These are phyloP conservation scores for Bombylius discolor DNA, from an alignment of 2,888 invertebrate genomes.

Conservation along the genomic window DNA sequence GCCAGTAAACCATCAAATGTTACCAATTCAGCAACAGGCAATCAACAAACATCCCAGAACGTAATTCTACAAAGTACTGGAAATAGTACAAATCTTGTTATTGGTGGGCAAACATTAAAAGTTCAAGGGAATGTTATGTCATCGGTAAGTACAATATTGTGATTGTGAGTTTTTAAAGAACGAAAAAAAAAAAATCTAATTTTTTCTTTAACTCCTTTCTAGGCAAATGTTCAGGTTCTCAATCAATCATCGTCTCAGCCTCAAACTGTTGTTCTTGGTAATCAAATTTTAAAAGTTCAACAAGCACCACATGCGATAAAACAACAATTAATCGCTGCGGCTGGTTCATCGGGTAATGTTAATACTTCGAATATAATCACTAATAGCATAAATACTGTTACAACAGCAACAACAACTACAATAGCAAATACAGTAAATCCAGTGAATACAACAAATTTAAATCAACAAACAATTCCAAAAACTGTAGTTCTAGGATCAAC, in stretches of 20 bases:
- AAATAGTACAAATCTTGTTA: slow-evolving; percentile 23
- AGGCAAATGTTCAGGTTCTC: slow-evolving; percentile 19
- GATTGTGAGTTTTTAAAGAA: neutral
- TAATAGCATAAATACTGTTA: slow-evolving; percentile 3
- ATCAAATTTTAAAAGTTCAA: slow-evolving; percentile 32
- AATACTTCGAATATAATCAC: slow-evolving; percentile 2
- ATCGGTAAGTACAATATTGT: slow-evolving; percentile 6
- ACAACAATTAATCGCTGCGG: slow-evolving; percentile 8
- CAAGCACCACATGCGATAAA: slow-evolving; percentile 20
- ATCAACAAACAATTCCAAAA: slow-evolving; percentile 18
- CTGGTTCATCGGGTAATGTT: neutral
- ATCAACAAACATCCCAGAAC: slow-evolving; percentile 29
- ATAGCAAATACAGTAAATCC: slow-evolving; percentile 18
- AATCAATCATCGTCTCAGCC: slow-evolving; percentile 19
- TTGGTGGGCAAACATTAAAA: slow-evolving; percentile 33
- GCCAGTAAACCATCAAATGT: slow-evolving; percentile 32
- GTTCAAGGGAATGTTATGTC: slow-evolving; percentile 28
- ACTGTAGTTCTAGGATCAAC: slow-evolving; percentile 28
- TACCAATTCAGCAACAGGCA: neutral
- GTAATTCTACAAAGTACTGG: slow-evolving; percentile 33
- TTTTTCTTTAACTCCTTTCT: neutral
- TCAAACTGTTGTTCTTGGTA: slow-evolving; percentile 36
- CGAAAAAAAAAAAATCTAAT: no score
- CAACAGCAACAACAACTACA: slow-evolving; percentile 11
- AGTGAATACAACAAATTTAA: slow-evolving; percentile 13